Base-by-base conservation (phyloP, 1,140 invertebrate genomes). In the Trissolcus basalis region DNA sequence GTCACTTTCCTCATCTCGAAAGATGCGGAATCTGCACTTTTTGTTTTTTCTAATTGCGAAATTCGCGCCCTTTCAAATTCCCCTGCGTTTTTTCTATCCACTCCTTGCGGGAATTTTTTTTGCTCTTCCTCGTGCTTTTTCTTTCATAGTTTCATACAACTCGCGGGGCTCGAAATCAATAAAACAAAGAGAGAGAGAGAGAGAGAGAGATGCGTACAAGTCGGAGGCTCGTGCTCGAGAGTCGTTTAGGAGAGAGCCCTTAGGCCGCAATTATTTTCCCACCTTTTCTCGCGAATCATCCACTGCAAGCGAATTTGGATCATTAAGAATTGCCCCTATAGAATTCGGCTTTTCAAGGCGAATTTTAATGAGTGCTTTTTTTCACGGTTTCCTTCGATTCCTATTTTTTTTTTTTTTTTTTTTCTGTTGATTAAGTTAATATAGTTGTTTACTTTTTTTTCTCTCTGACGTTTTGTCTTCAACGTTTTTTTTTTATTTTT, bases 151-250 rank as follows among this genome's bases (percentile, higher is more conserved):
- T 60, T 65, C 60, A 56, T 45, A 16, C 33, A 73, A 76, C 39
- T 39, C 47, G 49, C 58, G 59, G 7, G 32, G 45, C 53, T 54
- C 32, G 74, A 61, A 80, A 80, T 77, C 78, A 72, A 80, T 80
- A 80, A 80, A 74, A 80, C 78, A 73, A 80, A 78, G 71, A 69
- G 60, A 63, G 69, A 39, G 43, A 16, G 50, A 13, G n/a, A 7
- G 45, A 9, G 56, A 50, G 15, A 48, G 61, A 51, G 47, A 50
- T 33, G 61, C 64, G 51, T 60, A 48, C 49, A 44, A 36, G 63
- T 71, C 51, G 36, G 65, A 60, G 56, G 53, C 47, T 4, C 61
- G 48, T 54, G 55, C 60, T 68, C 19, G 50, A 67, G 56, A 63
- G 67, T 50, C 61, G 58, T 77, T 77, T 71, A 67, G 45, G 33